phyloP scores from a whole-genome alignment of 1,140 invertebrate genomes.

The Drosophila novamexicana region DNA sequence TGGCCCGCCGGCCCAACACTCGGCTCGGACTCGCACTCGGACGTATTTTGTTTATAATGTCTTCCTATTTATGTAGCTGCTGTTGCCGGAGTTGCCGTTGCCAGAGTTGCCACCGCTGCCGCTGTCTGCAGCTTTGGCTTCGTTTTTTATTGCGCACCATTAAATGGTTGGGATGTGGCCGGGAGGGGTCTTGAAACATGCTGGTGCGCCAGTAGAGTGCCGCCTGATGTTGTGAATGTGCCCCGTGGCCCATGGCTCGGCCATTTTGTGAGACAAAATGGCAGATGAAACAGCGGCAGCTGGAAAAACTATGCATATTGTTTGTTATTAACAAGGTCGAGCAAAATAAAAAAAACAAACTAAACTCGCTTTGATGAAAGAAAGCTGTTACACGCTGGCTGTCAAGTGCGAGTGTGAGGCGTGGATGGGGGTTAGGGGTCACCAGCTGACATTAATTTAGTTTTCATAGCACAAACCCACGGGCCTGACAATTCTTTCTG shows the following conservation, averaged over 20 bases:
- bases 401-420: conserved; percentile 8
- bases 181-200: not conserved
- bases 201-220: conserved; percentile 31
- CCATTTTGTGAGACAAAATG: conserved; percentile 55
- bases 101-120: conserved; percentile 9
- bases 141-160: conserved; percentile 59
- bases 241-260: conserved; percentile 42
- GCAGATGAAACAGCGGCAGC: conserved; percentile 60
- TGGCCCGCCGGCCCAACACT: no score
- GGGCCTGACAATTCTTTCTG: conserved; percentile 20
- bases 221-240: conserved; percentile 68
- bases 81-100: conserved; percentile 22
- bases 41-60: conserved; percentile 65
- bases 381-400: conserved; percentile 54
- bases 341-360: conserved; percentile 50
- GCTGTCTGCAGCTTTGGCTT: conserved; percentile 37
- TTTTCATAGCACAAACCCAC: conserved; percentile 67
- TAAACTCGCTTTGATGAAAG: conserved; percentile 70
- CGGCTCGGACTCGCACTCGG: conserved; percentile 22
- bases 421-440: conserved; percentile 7
- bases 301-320: conserved; percentile 77
- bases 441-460: conserved; percentile 76
- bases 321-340: conserved; percentile 79
- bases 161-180: conserved; percentile 20
- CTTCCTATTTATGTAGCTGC: conserved; percentile 56